A percentile compares a stretch with the other conserved stretches of the same genome.
Conservation (phyloP, 2,888 invertebrate genomes). For the Idaea dimidiata region DNA sequence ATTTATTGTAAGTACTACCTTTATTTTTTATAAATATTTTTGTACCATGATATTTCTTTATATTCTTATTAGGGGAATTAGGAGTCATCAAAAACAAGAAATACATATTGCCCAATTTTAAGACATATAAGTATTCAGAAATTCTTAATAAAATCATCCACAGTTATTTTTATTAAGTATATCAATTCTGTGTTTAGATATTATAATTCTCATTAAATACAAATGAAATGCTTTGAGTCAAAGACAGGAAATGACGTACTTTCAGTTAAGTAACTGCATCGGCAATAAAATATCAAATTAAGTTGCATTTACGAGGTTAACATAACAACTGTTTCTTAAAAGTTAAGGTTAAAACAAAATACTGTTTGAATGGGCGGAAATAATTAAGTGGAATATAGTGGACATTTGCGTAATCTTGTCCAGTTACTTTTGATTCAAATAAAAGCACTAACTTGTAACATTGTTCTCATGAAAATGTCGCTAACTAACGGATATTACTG, state of each 20-base stretch:
- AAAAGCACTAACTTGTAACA: neutral
- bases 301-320: neutral
- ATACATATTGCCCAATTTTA: too few species aligned
- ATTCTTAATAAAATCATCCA: too few species aligned
- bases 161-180: too few species aligned
- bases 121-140: too few species aligned
- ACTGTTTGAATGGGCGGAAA: constrained; percentile 1
- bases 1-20: too few species aligned
- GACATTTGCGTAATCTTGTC: neutral
- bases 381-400: neutral
- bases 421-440: neutral
- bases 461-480: neutral
- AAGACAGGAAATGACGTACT: neutral
- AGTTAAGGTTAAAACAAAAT: constrained; percentile 1
- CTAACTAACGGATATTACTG: constrained; percentile 14
- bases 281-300: constrained; percentile 2
- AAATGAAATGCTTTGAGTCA: neutral
- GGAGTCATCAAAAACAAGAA: too few species aligned
- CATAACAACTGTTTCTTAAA: neutral
- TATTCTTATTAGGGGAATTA: too few species aligned
- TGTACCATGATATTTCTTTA: too few species aligned
- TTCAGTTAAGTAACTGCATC: neutral
- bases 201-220: neutral
- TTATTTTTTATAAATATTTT: too few species aligned
- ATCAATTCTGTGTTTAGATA: neutral